These are phyloP conservation scores for Harpagus bidentatus DNA, from an alignment of 2,113 vertebrate species.

Conservation along the genomic window DNA sequence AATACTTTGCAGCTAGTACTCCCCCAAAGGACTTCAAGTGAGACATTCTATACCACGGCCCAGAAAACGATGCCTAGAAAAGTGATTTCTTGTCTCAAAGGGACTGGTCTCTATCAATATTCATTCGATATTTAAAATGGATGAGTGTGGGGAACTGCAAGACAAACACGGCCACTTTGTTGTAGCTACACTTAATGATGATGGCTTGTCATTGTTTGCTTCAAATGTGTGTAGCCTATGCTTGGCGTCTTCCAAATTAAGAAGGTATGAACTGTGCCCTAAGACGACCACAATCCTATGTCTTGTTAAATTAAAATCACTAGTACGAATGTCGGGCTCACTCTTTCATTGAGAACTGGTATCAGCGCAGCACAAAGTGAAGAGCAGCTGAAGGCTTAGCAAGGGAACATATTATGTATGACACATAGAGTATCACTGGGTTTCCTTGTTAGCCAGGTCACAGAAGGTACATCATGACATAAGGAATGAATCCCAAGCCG, in stretches of 20 bases:
- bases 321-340: background rate
- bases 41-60: background rate
- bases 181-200: background rate
- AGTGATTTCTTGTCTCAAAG: background rate
- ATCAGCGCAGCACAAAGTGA: background rate
- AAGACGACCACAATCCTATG: background rate
- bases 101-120: background rate
- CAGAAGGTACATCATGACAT: background rate
- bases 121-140: background rate
- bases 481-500: background rate
- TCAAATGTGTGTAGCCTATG: background rate
- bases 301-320: background rate
- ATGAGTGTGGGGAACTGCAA: background rate
- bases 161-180: background rate
- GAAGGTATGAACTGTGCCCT: background rate
- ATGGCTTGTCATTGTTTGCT: background rate
- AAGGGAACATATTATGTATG: background rate
- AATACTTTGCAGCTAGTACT: background rate
- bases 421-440: background rate
- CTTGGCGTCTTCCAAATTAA: background rate
- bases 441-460: background rate
- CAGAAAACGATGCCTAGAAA: background rate
- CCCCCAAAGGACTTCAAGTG: background rate
- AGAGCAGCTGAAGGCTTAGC: background rate
- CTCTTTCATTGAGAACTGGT: background rate